These are phyloP conservation scores for Raphicerus campestris DNA, from an alignment of 2,113 vertebrate genomes.

Conservation along the genomic window DNA sequence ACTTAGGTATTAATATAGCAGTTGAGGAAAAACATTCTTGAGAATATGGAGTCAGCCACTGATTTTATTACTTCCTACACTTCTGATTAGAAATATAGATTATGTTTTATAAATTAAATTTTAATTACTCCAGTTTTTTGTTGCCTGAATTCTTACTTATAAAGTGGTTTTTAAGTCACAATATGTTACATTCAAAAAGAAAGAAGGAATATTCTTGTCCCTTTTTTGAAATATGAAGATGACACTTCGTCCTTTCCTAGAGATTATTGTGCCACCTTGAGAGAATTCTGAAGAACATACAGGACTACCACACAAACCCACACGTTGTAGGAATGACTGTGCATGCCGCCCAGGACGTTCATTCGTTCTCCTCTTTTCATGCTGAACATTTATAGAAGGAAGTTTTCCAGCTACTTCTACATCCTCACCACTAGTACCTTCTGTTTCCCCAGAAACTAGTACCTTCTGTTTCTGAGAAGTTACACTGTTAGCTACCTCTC, in stretches of 20 bases:
- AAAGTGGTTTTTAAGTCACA: not conserved
- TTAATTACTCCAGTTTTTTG: not conserved
- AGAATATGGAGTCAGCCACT: conserved; percentile 53
- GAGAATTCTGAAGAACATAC: not conserved
- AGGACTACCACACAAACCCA: not conserved
- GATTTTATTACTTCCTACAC: conserved; percentile 48
- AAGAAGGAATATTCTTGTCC: not conserved
- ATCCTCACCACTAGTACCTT: not conserved
- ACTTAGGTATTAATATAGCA: not conserved
- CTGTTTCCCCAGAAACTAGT: not conserved
- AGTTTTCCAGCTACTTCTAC: not conserved
- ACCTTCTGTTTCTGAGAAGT: not conserved
- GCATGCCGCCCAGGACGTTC: rapidly evolving
- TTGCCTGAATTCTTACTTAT: conserved; percentile 1
- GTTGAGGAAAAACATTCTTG: conserved; percentile 38
- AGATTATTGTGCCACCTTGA: not conserved
- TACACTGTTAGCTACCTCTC: not conserved
- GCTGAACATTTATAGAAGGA: not conserved
- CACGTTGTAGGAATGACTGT: not conserved
- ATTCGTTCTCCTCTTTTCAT: not conserved
- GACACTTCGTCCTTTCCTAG: not conserved
- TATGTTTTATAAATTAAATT: conserved; percentile 32
- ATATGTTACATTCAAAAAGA: not conserved
- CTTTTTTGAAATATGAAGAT: conserved; percentile 1
- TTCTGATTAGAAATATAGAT: conserved; percentile 50